Base-by-base conservation (phyloP, 2,797 vertebrate genomes). In the Myiothlypis chrysogaster region DNA sequence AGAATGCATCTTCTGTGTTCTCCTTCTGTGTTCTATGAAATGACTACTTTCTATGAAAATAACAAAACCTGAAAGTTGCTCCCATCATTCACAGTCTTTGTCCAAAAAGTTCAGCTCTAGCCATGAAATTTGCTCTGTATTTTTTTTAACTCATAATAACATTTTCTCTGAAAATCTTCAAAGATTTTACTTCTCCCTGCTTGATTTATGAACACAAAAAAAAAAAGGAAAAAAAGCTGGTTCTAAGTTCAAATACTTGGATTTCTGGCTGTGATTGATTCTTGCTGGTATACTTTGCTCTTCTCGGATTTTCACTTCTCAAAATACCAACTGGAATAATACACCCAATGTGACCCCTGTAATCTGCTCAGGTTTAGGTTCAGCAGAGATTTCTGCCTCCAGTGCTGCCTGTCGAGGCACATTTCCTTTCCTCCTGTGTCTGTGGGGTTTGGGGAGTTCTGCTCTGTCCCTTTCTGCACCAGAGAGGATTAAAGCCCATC, bases 121-220 rank as follows among this genome's bases (percentile, higher is more conserved):
- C 32, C 61, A 81, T 0, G 0, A 61, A 65, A 81, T 24, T 55
- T 61, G 3, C 20, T 44, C 23, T 63, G 17, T 69, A 12, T 37
- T 71, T 71, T 56, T 43, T 11, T 11, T 0, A 71, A 35, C 9
- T 10, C 24, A 20, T 70, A 82, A 83, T 84, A 91, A 60, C 30
- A 37, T 90, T 92, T 88, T 61, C 73, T 70, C n/a, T 61, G 53
- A 81, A 88, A 87, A 77, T 68, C 49, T 82, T 93, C 44, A 91
- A 89, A 94, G 72, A 86, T 66, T 85, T 89, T 52, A 12, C 28
- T 86, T 88, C 34, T 94, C n/a, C 55, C 22, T 78, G 9, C 61
- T 70, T 81, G 65, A 86, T 88, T 78, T 90, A 69, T 37, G 52
- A 66, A 69, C 43, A 46, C 21, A 52, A 3, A 57, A 9, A 25